phyloP scores from a whole-genome alignment of 1,140 invertebrate genomes.

The Brachionus koreanus region DNA sequence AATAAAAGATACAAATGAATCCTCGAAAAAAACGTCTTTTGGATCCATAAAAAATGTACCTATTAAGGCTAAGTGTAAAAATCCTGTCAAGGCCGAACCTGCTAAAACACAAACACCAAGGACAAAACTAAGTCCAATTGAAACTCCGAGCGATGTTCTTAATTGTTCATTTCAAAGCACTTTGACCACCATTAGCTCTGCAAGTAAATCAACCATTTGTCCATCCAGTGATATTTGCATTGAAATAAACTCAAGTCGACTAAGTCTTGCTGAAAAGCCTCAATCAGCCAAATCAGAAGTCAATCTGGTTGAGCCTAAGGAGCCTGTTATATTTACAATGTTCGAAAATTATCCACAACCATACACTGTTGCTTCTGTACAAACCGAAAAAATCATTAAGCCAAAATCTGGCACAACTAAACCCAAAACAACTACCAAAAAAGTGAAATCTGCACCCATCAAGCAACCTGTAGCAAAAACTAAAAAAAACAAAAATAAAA shows the following conservation, averaged over 20 bases:
- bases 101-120: background rate
- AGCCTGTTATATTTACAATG: conserved; percentile 5
- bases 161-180: conserved; percentile 1
- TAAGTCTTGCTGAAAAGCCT: background rate
- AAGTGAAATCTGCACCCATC: background rate
- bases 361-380: background rate
- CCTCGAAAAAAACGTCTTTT: background rate
- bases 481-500: background rate
- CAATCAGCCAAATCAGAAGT: background rate
- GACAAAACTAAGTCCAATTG: background rate
- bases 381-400: background rate
- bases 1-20: background rate
- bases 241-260: background rate
- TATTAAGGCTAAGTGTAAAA: background rate
- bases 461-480: background rate
- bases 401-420: background rate
- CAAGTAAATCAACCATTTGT: background rate
- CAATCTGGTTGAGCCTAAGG: background rate
- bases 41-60: background rate
- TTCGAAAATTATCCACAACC: conserved; percentile 8
- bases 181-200: background rate
- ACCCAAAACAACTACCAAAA: background rate
- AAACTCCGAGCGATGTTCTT: background rate
- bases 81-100: background rate
- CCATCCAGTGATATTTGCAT: background rate